Percentiles rank a stretch among this genome's conserved stretches.
Evolutionary conservation across 2,797 vertebrate genomes (phyloP).

Genomic region (Apogon hyalosoma): DNA sequence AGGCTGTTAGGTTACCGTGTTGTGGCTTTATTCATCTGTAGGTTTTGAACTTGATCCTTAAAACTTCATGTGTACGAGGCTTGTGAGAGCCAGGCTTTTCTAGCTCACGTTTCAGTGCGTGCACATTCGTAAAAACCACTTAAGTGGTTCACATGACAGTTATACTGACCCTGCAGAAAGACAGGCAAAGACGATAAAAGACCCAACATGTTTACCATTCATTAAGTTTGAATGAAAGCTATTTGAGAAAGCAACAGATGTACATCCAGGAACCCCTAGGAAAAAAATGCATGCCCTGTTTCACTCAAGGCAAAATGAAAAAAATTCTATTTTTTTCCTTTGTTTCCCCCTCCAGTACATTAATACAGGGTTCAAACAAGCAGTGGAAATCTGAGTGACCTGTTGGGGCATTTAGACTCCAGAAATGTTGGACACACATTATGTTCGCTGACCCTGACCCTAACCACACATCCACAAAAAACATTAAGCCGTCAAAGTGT

Average conservation of each 20-base stretch:
- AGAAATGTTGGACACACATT: constrained; percentile 47
- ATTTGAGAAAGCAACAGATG: constrained; percentile 40
- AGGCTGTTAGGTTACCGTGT: constrained; percentile 11
- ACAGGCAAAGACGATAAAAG: constrained; percentile 45
- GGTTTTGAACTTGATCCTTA: constrained; percentile 58
- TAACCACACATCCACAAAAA: constrained; percentile 56
- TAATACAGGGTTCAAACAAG: constrained; percentile 21
- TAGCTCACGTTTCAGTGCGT: constrained; percentile 64
- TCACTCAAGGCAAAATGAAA: constrained; percentile 35
- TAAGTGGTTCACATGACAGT: constrained; percentile 71
- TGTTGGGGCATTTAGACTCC: constrained; percentile 23
- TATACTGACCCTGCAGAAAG: constrained; percentile 61
- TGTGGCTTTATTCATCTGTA: constrained; percentile 23
- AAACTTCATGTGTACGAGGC: constrained; percentile 44
- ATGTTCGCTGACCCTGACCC: constrained; percentile 67
- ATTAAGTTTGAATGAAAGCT: constrained; percentile 61
- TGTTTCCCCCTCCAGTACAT: constrained; percentile 23
- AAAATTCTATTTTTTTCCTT: too few relatives aligned
- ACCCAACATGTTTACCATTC: constrained; percentile 54
- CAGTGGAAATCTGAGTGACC: constrained; percentile 30
- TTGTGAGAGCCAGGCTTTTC: constrained; percentile 46
- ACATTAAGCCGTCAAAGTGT: constrained; percentile 75
- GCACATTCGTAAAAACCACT: constrained; percentile 48
- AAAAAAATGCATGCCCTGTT: constrained; percentile 4
- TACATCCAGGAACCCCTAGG: constrained; percentile 17